Percentiles rank a stretch among this genome's conserved stretches.
Evolutionary conservation across 2,113 vertebrate genomes (phyloP).

Genomic region (Syrrhaptes paradoxus): DNA sequence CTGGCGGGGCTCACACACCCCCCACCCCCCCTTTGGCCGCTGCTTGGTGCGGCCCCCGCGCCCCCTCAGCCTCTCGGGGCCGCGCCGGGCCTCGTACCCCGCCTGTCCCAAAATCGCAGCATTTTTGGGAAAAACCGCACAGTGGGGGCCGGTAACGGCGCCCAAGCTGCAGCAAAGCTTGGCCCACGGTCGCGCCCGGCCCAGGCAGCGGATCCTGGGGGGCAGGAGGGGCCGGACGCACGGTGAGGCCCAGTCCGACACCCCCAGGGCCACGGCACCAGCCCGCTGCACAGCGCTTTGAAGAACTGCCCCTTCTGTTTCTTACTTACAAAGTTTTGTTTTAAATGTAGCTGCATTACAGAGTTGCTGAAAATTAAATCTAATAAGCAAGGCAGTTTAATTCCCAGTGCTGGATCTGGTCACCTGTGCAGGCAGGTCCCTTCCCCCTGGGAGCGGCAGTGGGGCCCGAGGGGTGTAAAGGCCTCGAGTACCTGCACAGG

Average conservation of each 20-base stretch:
- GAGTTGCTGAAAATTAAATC: not conserved
- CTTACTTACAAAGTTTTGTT: not conserved
- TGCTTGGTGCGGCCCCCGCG: not conserved
- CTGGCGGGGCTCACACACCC: no score
- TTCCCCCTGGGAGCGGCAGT: not conserved
- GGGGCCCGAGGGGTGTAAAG: not conserved
- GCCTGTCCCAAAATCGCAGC: no score
- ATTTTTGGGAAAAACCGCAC: no score
- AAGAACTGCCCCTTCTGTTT: no score
- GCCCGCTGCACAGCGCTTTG: no score
- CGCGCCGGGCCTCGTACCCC: not conserved
- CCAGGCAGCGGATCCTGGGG: not conserved
- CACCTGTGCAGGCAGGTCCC: not conserved
- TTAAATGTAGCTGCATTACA: fast-evolving
- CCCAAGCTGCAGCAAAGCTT: not conserved
- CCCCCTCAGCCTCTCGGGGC: not conserved
- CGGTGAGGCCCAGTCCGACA: no score
- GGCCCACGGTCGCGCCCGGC: not conserved
- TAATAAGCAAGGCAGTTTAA: not conserved
- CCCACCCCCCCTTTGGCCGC: no score
- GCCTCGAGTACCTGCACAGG: fast-evolving
- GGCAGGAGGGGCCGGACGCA: no score
- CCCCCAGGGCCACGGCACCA: not conserved
- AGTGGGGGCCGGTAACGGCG: no score
- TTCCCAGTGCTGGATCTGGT: not conserved